Evolutionary conservation across 2,113 vertebrate species (phyloP).

Genomic region (Sylvietta virens): DNA sequence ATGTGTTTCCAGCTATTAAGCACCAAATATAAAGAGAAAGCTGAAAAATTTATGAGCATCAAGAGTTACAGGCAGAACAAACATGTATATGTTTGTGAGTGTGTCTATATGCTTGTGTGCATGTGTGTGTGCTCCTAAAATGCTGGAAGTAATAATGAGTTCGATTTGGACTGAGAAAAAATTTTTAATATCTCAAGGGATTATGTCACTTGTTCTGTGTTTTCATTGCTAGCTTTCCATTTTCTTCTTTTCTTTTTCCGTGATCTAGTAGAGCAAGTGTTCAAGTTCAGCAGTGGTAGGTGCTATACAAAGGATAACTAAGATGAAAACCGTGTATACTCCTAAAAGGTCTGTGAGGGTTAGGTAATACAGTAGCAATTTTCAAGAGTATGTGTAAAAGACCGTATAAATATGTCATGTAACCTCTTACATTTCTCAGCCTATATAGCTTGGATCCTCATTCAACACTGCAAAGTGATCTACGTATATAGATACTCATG

Average conservation of each 20-base stretch:
- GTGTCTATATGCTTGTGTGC: neutral
- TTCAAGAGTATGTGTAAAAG: neutral
- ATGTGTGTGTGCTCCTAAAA: neutral
- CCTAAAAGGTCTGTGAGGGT: neutral
- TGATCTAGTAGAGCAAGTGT: neutral
- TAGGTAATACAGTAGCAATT: neutral
- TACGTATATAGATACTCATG: neutral
- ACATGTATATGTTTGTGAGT: rapidly evolving
- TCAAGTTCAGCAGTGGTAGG: neutral
- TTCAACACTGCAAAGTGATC: neutral
- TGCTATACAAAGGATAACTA: neutral
- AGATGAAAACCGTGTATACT: neutral
- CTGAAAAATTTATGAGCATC: neutral
- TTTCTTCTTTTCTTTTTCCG: neutral
- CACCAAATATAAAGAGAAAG: neutral
- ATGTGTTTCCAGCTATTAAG: neutral
- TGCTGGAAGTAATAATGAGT: neutral
- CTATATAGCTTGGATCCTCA: neutral
- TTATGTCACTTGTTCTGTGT: neutral
- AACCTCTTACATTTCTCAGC: neutral
- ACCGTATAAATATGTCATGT: neutral
- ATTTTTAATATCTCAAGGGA: neutral
- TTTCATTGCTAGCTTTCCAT: neutral
- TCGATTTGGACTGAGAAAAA: neutral
- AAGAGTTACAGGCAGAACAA: neutral